phyloP scores from a whole-genome alignment of 2,888 invertebrate genomes.

The Heliconius erato region DNA sequence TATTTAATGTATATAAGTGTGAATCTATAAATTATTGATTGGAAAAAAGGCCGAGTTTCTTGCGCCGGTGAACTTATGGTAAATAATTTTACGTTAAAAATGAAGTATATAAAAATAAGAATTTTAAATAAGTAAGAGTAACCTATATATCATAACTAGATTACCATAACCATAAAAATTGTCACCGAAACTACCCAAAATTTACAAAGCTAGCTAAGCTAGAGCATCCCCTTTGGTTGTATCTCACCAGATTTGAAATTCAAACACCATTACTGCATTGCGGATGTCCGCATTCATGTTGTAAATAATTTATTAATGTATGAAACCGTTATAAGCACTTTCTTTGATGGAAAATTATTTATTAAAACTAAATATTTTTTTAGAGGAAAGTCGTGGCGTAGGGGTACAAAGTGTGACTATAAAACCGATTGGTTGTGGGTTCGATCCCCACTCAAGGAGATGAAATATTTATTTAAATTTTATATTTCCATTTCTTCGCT shows the following conservation, averaged over 20 bases:
- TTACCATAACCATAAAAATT: background rate
- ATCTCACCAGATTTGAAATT: slow-evolving; percentile 33
- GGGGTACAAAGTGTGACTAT: too few species aligned
- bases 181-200: background rate
- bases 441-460: too few species aligned
- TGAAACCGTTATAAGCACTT: background rate
- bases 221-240: background rate
- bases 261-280: slow-evolving; percentile 38
- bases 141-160: background rate
- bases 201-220: slow-evolving; percentile 9
- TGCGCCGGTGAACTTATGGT: too few species aligned
- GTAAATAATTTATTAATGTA: slow-evolving; percentile 7
- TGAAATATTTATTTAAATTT: too few species aligned
- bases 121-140: background rate
- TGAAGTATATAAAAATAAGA: too few species aligned
- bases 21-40: too few species aligned
- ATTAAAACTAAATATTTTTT: background rate
- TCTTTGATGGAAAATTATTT: background rate
- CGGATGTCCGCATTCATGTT: slow-evolving; percentile 26
- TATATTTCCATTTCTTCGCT: too few species aligned
- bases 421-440: too few species aligned
- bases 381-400: too few species aligned
- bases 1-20: too few species aligned
- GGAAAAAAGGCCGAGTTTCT: too few species aligned
- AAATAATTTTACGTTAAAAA: too few species aligned